Conservation (phyloP, 1,140 invertebrate species). For the Bombyx mori region ASM3026992v2 NC_085127.1:5804501-5805000, state of each 20-base stretch:
- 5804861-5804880: too few species aligned
- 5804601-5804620: constrained; percentile 17
- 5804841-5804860: too few species aligned
- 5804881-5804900: too few species aligned
- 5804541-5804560: too few species aligned
- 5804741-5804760: constrained; percentile 9
- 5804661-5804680: constrained; percentile 47
- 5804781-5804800: too few species aligned
- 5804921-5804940: constrained; percentile 1
- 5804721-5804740: constrained; percentile 51
- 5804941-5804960: constrained; percentile 32
- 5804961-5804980: constrained; percentile 16
- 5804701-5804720: constrained; percentile 41
- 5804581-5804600: constrained; percentile 5
- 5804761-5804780: too few species aligned
- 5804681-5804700: constrained; percentile 34
- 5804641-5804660: constrained; percentile 3
- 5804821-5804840: too few species aligned
- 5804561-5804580: too few species aligned
- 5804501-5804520: too few species aligned
- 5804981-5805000: constrained; percentile 20
- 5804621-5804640: neutral
- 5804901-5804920: too few species aligned
- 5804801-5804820: too few species aligned
- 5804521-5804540: too few species aligned